Evolutionary conservation across 2,113 vertebrate genomes (phyloP), one percentile per base, ranked within the genome.

Genomic region (Pseudolaguvia tuberculata): DNA sequence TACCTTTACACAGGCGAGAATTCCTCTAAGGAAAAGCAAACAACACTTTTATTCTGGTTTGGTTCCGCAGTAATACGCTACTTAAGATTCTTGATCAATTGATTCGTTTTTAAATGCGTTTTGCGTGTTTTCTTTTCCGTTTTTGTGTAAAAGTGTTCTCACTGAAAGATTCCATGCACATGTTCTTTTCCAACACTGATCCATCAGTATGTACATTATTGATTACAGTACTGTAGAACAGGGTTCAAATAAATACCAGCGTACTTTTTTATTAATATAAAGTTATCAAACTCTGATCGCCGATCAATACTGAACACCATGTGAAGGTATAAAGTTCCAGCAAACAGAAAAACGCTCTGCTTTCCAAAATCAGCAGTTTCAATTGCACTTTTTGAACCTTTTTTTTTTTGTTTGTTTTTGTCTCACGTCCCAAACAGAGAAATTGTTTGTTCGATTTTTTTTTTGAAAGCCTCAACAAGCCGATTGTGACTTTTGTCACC

Each of bases 161-260:
- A 93, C 94, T 95, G 93, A 89, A 90, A 81, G 88, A 62, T 73
- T 71, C 94, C 94, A 97, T 96, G 94, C 95, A 95, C 90, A 91
- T 91, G 92, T 93, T 85, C 80, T 75, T 59, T 93, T 91, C 92
- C 92, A 91, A 89, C 92, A 91, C 93, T 93, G 94, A 90, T 92
- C 69, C 2, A 72, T 58, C 88, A 86, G 93, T 94, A 97, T 94
- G 93, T 93, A 99, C 94, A 94, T 93, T 90, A 92, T 85, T 85
- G 85, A 89, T 93, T 93, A 75, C 94, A 95, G 94, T 95, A 95
- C 94, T 93, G 92, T 78, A 91, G 89, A 91, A 96, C 92, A 90
- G 8, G 31, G 92, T 92, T 94, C 92, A 97, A 98, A 98, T 98
- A 96, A 97, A 98, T 97, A 98, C 92, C 92, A 93, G 94, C 92